Conservation (phyloP, 2,888 invertebrate species). For the Lypha dubia region DNA sequence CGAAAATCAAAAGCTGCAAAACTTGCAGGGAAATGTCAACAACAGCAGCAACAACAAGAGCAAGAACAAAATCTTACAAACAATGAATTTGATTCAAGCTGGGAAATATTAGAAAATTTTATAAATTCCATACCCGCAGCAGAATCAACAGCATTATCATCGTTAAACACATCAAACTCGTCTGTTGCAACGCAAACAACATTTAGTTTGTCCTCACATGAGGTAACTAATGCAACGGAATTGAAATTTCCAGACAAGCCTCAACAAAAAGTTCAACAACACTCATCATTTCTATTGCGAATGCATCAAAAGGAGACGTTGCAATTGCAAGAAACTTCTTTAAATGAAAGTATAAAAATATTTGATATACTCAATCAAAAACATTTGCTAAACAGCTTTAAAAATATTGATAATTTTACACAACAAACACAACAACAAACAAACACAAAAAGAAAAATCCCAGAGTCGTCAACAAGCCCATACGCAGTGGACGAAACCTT, state of each 20-base stretch:
- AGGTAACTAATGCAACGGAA: slow-evolving; percentile 22
- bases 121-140: slow-evolving; percentile 74
- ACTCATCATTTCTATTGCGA: slow-evolving; percentile 76
- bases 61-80: slow-evolving; percentile 22
- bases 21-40: slow-evolving; percentile 42
- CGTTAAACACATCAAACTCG: slow-evolving; percentile 47
- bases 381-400: slow-evolving; percentile 43
- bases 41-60: slow-evolving; percentile 28
- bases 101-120: slow-evolving; percentile 78
- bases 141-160: slow-evolving; percentile 64
- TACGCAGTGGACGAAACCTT: slow-evolving; percentile 22
- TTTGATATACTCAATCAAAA: slow-evolving; percentile 79
- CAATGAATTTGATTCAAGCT: slow-evolving; percentile 74
- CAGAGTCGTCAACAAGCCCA: slow-evolving; percentile 17
- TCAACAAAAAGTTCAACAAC: neutral
- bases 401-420: slow-evolving; percentile 23
- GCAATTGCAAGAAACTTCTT: slow-evolving; percentile 23
- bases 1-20: slow-evolving; percentile 42
- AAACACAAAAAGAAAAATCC: slow-evolving; percentile 24
- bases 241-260: slow-evolving; percentile 11
- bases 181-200: slow-evolving; percentile 17
- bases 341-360: slow-evolving; percentile 78
- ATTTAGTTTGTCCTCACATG: slow-evolving; percentile 45
- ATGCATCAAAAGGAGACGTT: slow-evolving; percentile 72
- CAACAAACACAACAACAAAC: slow-evolving; percentile 28